phyloP scores from a whole-genome alignment of 2,113 vertebrate species.

The Oncorhynchus mykiss region DNA sequence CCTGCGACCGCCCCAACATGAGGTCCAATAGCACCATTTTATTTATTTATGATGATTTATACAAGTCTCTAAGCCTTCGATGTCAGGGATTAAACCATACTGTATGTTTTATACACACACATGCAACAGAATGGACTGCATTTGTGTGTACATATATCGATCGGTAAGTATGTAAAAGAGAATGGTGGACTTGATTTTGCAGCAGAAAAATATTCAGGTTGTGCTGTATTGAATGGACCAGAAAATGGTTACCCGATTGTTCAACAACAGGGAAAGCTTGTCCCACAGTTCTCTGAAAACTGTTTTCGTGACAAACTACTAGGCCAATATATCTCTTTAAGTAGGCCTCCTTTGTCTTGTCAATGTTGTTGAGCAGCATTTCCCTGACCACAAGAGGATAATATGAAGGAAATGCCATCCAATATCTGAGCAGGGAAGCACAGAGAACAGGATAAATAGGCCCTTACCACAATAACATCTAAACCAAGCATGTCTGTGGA shows the following conservation, averaged over 20 bases:
- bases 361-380: not conserved
- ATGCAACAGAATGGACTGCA: slow-evolving; percentile 76
- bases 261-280: slow-evolving; percentile 18
- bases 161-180: slow-evolving; percentile 70
- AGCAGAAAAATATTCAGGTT: slow-evolving; percentile 88
- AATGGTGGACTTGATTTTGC: slow-evolving; percentile 82
- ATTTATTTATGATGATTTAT: slow-evolving; percentile 75
- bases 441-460: too few species aligned
- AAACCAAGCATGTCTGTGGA: too few species aligned
- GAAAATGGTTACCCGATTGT: slow-evolving; percentile 49
- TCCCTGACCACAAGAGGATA: too few species aligned
- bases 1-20: slow-evolving; percentile 87
- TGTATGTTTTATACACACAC: slow-evolving; percentile 70
- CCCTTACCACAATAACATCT: too few species aligned
- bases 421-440: not conserved
- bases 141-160: slow-evolving; percentile 69
- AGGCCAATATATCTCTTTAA: not conserved
- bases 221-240: slow-evolving; percentile 85
- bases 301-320: not conserved
- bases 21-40: slow-evolving; percentile 99
- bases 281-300: not conserved
- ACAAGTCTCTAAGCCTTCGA: slow-evolving; percentile 83
- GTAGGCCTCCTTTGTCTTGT: not conserved
- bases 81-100: slow-evolving; percentile 79
- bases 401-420: not conserved